phyloP scores from a whole-genome alignment of 2,888 invertebrate genomes.

The Griposia aprilina region DNA sequence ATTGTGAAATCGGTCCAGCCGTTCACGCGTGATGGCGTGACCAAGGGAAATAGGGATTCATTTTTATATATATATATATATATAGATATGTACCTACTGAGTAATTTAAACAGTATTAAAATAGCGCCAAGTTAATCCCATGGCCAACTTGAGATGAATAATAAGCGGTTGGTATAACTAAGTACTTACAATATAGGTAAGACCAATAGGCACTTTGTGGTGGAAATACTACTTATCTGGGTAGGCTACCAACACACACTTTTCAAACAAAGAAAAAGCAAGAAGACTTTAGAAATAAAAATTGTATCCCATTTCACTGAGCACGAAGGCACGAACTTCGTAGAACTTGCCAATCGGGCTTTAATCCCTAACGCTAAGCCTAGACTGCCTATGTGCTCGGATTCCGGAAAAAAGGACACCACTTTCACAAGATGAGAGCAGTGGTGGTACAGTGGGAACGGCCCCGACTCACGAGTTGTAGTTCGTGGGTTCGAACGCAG shows the following conservation, averaged over 20 bases:
- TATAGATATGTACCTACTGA: background rate
- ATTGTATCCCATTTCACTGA: background rate
- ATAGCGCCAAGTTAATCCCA: background rate
- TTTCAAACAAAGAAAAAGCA: background rate
- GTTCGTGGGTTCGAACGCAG: background rate
- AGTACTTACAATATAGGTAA: background rate
- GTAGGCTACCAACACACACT: too few species aligned
- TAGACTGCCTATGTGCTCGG: background rate
- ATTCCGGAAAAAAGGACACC: background rate
- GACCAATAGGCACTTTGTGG: background rate
- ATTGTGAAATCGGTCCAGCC: too few species aligned
- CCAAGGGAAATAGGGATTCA: too few species aligned
- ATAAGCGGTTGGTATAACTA: constrained; percentile 10
- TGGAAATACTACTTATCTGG: background rate
- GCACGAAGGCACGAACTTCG: too few species aligned
- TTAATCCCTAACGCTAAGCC: background rate
- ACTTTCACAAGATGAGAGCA: background rate
- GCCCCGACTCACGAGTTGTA: background rate
- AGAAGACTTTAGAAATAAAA: background rate
- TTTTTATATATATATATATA: too few species aligned
- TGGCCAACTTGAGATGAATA: constrained; percentile 26
- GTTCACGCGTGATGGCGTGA: too few species aligned
- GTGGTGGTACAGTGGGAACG: background rate
- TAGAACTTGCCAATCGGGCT: background rate
- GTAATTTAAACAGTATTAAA: constrained; percentile 7